Evolutionary conservation across 2,113 vertebrate species (phyloP), one percentile per base, ranked within the genome.

Genomic region (Petaurus breviceps): DNA sequence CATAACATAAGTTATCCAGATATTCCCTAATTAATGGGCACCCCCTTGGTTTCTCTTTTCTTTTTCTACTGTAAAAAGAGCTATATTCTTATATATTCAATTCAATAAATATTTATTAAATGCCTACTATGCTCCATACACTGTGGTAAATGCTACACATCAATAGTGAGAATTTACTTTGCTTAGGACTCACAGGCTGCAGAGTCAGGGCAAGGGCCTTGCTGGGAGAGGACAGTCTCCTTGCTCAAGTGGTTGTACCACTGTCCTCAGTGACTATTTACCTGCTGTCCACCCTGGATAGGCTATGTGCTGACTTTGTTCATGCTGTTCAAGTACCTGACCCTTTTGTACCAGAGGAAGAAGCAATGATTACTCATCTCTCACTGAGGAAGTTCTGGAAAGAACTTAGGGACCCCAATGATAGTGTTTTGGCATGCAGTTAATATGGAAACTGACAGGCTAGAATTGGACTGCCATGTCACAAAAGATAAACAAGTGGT

Each of bases 391-490:
- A 99, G 99, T 99, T 98, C 54, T 25, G 24, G 24, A 25, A 5
- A 25, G 24, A 25, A 25, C 24, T 25, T 55, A 55, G 23, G 25
- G 6, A 55, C 25, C 23, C 25, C 23, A 55, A 55, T 55, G 54
- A 55, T 4, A 55, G 54, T 7, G 6, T 25, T 25, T 55, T 25
- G 54, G 4, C 54, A 55, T 4, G 99, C 99, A 0, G 99, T 99
- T 90, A 98, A 98, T 77, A 52, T 99, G 26, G 99, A 99, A 90
- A 99, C 99, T 12, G 99, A 99, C 97, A 99, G 99, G 99, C 90
- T 99, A 98, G 99, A 99, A 98, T 92, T 99, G 92, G 99, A 99
- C 96, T 99, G 99, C 97, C 99, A 99, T 97, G 98, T 99, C 97
- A 99, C 99, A 0, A 99, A 99, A 97, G 99, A 99, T 57, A 99